phyloP scores from a whole-genome alignment of 2,797 vertebrate species.

The Limnodromus scolopaceus region DNA sequence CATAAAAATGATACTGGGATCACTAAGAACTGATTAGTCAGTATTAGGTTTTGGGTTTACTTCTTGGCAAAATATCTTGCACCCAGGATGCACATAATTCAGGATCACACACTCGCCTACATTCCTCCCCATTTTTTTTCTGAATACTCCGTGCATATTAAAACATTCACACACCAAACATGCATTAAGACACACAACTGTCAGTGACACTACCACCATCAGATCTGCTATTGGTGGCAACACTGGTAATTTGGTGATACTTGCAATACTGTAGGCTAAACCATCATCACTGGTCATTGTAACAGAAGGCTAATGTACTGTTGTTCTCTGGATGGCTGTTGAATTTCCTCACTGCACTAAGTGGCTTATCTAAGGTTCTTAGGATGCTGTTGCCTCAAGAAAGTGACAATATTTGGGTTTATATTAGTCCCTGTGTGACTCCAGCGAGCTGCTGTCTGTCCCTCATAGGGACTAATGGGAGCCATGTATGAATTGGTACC shows the following conservation, averaged over 20 bases:
- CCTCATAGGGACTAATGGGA: background rate
- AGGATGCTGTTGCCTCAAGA: background rate
- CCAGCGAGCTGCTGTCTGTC: background rate
- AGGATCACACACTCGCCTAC: background rate
- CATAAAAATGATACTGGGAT: background rate
- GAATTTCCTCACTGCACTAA: background rate
- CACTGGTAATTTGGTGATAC: background rate
- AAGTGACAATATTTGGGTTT: background rate
- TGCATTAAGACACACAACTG: background rate
- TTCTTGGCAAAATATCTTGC: background rate
- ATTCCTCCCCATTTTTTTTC: rapidly evolving
- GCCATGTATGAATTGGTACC: background rate
- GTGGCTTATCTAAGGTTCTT: background rate
- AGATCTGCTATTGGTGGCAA: background rate
- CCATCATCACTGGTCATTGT: background rate
- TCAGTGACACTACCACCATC: background rate
- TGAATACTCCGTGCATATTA: background rate
- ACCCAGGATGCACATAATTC: background rate
- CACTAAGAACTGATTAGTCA: background rate
- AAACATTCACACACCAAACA: background rate
- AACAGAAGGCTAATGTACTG: background rate
- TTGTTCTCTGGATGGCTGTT: background rate
- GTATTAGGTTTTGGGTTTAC: background rate
- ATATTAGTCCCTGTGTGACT: background rate
- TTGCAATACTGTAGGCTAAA: background rate